phyloP scores from a whole-genome alignment of 2,113 vertebrate genomes.

The Callospermophilus lateralis region DNA sequence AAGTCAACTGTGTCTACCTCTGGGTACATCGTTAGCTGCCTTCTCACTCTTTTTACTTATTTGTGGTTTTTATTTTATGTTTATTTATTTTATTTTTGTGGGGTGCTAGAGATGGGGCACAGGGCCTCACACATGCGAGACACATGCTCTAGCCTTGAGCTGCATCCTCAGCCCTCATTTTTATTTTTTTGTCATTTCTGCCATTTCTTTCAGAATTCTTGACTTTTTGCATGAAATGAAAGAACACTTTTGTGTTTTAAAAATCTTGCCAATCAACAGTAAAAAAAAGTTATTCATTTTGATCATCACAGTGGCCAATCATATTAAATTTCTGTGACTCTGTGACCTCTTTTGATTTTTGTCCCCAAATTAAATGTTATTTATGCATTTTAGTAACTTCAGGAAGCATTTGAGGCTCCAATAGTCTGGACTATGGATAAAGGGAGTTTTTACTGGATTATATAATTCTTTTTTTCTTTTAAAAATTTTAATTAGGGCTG shows the following conservation, averaged over 20 bases:
- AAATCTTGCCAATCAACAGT: background rate
- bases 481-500: background rate
- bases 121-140: background rate
- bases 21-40: background rate
- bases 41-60: background rate
- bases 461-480: background rate
- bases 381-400: slow-evolving; percentile 27
- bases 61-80: background rate
- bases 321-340: background rate
- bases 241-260: background rate
- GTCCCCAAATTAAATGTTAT: background rate
- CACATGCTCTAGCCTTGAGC: background rate
- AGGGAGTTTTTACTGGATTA: background rate
- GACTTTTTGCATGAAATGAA: background rate
- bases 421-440: background rate
- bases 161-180: background rate
- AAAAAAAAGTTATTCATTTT: slow-evolving; percentile 56
- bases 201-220: background rate
- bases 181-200: background rate
- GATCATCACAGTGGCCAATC: background rate
- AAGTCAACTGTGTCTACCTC: background rate
- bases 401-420: background rate
- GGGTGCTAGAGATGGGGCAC: background rate
- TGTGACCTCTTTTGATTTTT: background rate
- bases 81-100: background rate